Base-by-base conservation (phyloP, 2,797 vertebrate species). In the Cirrhinus mrigala region DNA sequence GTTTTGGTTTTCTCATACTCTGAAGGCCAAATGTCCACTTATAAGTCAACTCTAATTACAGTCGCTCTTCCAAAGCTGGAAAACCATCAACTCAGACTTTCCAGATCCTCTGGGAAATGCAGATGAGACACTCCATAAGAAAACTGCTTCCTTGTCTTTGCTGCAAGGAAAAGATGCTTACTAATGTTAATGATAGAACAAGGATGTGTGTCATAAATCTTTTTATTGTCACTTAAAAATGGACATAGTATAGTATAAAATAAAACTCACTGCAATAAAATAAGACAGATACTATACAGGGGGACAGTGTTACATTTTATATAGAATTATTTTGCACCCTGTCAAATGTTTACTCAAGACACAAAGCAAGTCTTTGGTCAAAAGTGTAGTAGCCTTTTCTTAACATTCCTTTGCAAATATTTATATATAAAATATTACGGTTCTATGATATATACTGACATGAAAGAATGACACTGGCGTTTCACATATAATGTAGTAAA, bases 221-320 rank as follows among this genome's bases (percentile, higher is more conserved):
- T 77, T 83, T 69, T 69, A 84, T 14, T 77, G n/a, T 44, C 48
- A 52, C 48, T 76, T 68, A 44, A 66, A 81, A 83, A 68, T 84
- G 2, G 46, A 77, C 50, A 68, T 27, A 0, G 33, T 69, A 58
- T 16, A 4, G 75, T 78, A 84, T 37, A 84, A 84, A 84, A 78
- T 27, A 84, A 84, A 16, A 58, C 20, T 33, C 24, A 66, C 27
- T 33, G 20, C 52, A 75, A 33, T 62, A 48, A 82, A 62, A 76
- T 12, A 68, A 81, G 37, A 60, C 48, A 60, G 54, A 20, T 44
- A 12, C 64, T 7, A 52, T 62, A 29, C 27, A 27, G 12, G 1
- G 18, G 33, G 58, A 69, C 16, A 54, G 29, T 54, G 6, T 68
- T 66, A 27, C n/a, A 68, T 11, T 56, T 69, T 52, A 10, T 22